A percentile compares a stretch with the other conserved stretches of the same genome.
phyloP scores from a whole-genome alignment of 1,140 invertebrate species.

The Drosophila mayri region DNA sequence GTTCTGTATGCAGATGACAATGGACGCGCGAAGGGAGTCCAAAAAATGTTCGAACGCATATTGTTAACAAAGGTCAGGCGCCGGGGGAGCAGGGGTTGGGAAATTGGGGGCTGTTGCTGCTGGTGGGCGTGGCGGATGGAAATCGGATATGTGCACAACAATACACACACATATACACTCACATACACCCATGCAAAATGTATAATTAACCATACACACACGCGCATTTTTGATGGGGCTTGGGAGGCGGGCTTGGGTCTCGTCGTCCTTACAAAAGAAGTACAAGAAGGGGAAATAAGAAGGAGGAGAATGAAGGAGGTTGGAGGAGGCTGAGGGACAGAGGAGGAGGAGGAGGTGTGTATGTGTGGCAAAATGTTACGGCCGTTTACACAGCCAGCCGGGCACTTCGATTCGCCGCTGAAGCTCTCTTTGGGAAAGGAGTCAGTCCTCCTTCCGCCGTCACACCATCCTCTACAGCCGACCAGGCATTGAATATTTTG shows the following conservation, averaged over 20 bases:
- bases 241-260: conserved; percentile 5
- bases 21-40: conserved; percentile 27
- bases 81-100: conserved; percentile 7
- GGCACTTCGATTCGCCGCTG: conserved; percentile 49
- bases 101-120: conserved; percentile 9
- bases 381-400: conserved; percentile 72
- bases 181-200: conserved; percentile 60
- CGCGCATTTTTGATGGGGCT: neutral
- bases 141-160: conserved; percentile 70
- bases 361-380: conserved; percentile 68
- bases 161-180: conserved; percentile 15
- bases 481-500: conserved; percentile 59
- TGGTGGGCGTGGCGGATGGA: conserved; percentile 23
- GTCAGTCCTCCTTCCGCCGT: conserved; percentile 2
- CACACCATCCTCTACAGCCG: conserved; percentile 14
- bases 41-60: conserved; percentile 69
- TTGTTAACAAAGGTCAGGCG: conserved; percentile 66
- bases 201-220: conserved; percentile 75
- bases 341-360: neutral
- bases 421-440: neutral
- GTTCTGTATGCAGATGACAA: conserved; percentile 18
- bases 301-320: neutral
- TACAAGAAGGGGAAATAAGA: conserved; percentile 13
- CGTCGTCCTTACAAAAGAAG: conserved; percentile 29
- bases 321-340: neutral